These are phyloP conservation scores for Danionella dracula DNA, from an alignment of 2,797 vertebrate species.

Conservation along the genomic window DNA sequence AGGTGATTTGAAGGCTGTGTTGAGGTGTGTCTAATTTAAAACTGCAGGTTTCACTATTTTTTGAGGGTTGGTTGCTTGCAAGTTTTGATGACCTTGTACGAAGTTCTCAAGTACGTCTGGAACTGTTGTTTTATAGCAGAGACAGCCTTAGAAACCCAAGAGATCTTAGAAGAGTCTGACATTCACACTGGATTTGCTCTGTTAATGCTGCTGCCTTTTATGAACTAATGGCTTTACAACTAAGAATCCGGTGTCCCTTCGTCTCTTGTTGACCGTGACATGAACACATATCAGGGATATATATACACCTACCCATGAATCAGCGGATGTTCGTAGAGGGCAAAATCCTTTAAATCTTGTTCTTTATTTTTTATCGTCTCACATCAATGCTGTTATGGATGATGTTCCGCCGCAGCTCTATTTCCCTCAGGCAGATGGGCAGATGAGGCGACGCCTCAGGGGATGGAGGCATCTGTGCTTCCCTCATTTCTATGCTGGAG, in stretches of 20 bases:
- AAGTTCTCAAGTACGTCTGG: too few species aligned
- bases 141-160: slow-evolving; percentile 30
- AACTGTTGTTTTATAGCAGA: too few species aligned
- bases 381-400: background rate
- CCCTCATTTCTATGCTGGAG: slow-evolving; percentile 24
- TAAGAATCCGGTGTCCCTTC: slow-evolving; percentile 37
- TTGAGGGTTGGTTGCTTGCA: too few species aligned
- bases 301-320: slow-evolving; percentile 39
- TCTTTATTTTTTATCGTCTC: background rate
- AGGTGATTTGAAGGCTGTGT: too few species aligned
- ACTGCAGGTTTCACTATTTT: too few species aligned
- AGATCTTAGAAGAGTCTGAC: slow-evolving; percentile 25
- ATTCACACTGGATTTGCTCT: slow-evolving; percentile 48
- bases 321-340: slow-evolving; percentile 46
- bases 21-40: too few species aligned
- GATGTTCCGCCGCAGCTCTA: slow-evolving; percentile 2
- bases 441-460: slow-evolving; percentile 24
- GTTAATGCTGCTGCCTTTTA: slow-evolving; percentile 47
- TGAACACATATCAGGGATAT: slow-evolving; percentile 43
- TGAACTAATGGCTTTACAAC: slow-evolving; percentile 43
- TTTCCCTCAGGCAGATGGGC: slow-evolving; percentile 36
- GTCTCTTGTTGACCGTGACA: slow-evolving; percentile 40
- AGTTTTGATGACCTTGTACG: too few species aligned
- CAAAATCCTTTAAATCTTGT: slow-evolving; percentile 15
- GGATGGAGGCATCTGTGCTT: slow-evolving; percentile 39